Percentiles rank a stretch among this genome's conserved stretches.
These are phyloP conservation scores for Phainopepla nitens DNA, from an alignment of 2,113 vertebrate genomes.

Conservation along the genomic window DNA sequence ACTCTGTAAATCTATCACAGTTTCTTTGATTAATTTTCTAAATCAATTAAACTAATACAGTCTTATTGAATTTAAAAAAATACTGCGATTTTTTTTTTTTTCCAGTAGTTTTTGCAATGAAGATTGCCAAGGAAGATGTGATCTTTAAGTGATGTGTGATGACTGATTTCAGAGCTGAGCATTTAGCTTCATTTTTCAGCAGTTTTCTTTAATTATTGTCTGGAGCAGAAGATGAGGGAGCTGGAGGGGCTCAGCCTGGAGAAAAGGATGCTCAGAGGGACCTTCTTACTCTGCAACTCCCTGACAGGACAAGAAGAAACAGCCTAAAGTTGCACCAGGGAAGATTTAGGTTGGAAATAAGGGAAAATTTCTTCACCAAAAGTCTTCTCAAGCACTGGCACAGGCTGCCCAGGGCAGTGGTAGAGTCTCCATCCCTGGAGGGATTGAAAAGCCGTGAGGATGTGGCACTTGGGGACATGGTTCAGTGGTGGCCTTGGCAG, in stretches of 20 bases:
- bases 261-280: background rate
- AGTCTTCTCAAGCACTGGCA: background rate
- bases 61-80: background rate
- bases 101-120: background rate
- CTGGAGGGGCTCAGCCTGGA: background rate
- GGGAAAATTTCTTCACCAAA: no score
- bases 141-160: background rate
- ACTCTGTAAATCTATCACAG: slow-evolving; percentile 6
- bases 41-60: background rate
- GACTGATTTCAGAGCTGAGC: background rate
- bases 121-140: background rate
- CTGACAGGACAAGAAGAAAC: background rate
- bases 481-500: background rate
- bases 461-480: background rate
- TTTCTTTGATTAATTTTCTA: slow-evolving; percentile 23
- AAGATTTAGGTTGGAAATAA: background rate
- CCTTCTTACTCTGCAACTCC: background rate
- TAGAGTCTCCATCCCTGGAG: background rate
- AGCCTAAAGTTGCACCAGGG: rapidly evolving
- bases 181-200: background rate
- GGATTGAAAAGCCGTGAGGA: rapidly evolving
- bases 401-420: background rate
- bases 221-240: background rate
- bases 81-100: background rate
- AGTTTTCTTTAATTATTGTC: background rate